Evolutionary conservation across 1,140 invertebrate genomes (phyloP).

Genomic region (Drosophila baimaii): DNA sequence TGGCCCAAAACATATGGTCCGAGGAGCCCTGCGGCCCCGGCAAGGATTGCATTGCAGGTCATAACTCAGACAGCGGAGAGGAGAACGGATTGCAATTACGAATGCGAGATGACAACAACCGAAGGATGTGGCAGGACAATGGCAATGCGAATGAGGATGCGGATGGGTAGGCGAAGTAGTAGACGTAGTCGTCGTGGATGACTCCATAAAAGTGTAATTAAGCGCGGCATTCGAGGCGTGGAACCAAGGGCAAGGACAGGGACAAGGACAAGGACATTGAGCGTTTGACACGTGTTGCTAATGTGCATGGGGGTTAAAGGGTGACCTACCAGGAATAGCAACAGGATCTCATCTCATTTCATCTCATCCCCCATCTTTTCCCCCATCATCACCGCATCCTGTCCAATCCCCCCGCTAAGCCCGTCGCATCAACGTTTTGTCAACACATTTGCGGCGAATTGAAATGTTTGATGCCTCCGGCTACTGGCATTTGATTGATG

Average conservation of each 20-base stretch:
- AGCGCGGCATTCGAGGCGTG: slow-evolving; percentile 48
- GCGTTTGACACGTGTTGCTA: slow-evolving; percentile 77
- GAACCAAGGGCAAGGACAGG: slow-evolving; percentile 8
- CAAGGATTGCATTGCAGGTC: slow-evolving; percentile 65
- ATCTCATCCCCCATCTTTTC: neutral
- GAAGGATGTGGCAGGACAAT: slow-evolving; percentile 9
- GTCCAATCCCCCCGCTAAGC: slow-evolving; percentile 18
- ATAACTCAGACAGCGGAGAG: slow-evolving; percentile 70
- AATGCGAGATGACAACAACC: slow-evolving; percentile 21
- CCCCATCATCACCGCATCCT: neutral
- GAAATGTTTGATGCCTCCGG: slow-evolving; percentile 48
- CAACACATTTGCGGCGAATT: slow-evolving; percentile 55
- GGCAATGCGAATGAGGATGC: slow-evolving; percentile 29
- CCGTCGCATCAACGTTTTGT: slow-evolving; percentile 49
- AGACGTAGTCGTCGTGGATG: slow-evolving; percentile 22
- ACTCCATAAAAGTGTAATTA: slow-evolving; percentile 81
- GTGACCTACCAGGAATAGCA: neutral
- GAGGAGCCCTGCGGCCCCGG: neutral
- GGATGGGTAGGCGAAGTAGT: slow-evolving; percentile 4
- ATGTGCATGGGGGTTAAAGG: slow-evolving; percentile 42
- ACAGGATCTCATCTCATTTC: slow-evolving; percentile 3
- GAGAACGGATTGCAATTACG: slow-evolving; percentile 62
- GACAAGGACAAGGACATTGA: slow-evolving; percentile 20
- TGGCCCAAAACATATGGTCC: slow-evolving; percentile 33
- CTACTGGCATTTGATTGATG: slow-evolving; percentile 48